phyloP scores from a whole-genome alignment of 2,797 vertebrate genomes.

The Podargus strigoides region DNA sequence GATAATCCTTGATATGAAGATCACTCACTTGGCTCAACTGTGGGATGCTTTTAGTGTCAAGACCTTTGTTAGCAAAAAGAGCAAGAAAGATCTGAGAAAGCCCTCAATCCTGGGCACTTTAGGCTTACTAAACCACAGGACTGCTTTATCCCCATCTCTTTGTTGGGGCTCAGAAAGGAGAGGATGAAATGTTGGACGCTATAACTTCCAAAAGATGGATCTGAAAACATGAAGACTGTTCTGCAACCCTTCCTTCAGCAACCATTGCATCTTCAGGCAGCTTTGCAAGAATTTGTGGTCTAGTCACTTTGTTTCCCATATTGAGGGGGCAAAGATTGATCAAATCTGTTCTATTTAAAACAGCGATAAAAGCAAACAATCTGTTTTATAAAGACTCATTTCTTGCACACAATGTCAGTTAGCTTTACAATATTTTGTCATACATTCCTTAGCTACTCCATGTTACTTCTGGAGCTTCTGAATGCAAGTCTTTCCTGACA shows the following conservation, averaged over 20 bases:
- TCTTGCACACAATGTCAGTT: neutral
- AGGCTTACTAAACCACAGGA: neutral
- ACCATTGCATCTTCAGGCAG: neutral
- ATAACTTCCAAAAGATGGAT: neutral
- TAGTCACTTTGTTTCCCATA: neutral
- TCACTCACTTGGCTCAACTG: neutral
- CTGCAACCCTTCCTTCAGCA: neutral
- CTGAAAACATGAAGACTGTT: neutral
- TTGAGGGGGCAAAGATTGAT: neutral
- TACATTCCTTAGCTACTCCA: neutral
- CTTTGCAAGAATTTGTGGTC: neutral
- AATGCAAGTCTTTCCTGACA: constrained; percentile 28
- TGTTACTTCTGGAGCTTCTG: neutral
- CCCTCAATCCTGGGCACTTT: neutral
- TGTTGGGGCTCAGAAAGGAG: neutral
- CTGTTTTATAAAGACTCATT: neutral
- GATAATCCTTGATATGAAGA: neutral
- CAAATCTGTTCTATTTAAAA: neutral
- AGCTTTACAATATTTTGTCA: constrained; percentile 13
- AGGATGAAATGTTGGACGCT: neutral
- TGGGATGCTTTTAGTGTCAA: neutral
- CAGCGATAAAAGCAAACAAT: neutral
- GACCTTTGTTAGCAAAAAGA: neutral
- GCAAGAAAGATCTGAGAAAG: neutral
- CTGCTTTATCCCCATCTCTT: neutral